phyloP scores from a whole-genome alignment of 2,888 invertebrate species.

The Tholera decimalis region DNA sequence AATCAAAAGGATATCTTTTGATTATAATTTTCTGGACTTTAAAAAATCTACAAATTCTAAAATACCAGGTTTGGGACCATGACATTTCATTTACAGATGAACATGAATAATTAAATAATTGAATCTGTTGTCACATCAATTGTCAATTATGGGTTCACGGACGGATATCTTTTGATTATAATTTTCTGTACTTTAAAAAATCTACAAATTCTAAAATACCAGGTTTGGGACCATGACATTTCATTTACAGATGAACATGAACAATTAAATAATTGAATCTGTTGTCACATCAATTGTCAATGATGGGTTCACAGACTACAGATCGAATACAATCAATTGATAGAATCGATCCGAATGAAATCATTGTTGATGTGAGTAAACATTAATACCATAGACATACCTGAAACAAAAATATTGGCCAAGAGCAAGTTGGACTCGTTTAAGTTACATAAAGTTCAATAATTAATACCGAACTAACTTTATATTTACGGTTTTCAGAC shows the following conservation, averaged over 20 bases:
- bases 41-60: not conserved
- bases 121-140: too few relatives aligned
- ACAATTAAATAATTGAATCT: conserved; percentile 37
- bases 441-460: too few relatives aligned
- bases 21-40: not conserved
- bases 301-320: conserved; percentile 19
- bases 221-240: conserved; percentile 3
- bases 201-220: not conserved
- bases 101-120: conserved; percentile 33
- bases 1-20: too few relatives aligned
- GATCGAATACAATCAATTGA: conserved; percentile 20
- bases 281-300: conserved; percentile 30
- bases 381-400: not conserved
- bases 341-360: conserved; percentile 11
- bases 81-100: conserved; percentile 19
- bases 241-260: conserved; percentile 15
- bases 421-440: too few relatives aligned
- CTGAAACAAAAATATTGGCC: not conserved
- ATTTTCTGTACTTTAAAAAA: not conserved
- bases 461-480: too few relatives aligned
- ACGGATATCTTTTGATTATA: too few relatives aligned
- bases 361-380: conserved; percentile 9
- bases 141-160: too few relatives aligned
- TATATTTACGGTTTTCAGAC: too few relatives aligned
- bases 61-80: not conserved